Percentiles rank a stretch among this genome's conserved stretches.
Conservation (phyloP, 2,797 vertebrate genomes). For the Siniperca undulata region DNA sequence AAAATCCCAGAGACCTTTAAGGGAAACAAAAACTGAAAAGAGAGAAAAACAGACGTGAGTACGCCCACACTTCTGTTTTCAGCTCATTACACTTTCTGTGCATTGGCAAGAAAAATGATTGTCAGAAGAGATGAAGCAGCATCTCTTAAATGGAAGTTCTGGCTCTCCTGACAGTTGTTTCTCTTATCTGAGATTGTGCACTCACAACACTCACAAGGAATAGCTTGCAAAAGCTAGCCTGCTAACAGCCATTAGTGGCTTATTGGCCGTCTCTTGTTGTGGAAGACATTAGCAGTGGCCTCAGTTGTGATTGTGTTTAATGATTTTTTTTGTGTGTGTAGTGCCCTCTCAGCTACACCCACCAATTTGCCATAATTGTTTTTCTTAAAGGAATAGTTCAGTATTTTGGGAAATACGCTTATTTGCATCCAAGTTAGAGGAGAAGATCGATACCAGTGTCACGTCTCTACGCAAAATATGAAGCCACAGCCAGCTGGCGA, state of each 20-base stretch:
- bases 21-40: slow-evolving; percentile 52
- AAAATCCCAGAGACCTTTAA: slow-evolving; percentile 58
- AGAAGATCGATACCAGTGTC: background rate
- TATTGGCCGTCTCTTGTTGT: background rate
- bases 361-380: no score
- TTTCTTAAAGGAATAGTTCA: background rate
- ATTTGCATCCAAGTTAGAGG: no score
- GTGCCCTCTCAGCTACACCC: background rate
- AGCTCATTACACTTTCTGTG: slow-evolving; percentile 58
- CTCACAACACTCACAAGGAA: slow-evolving; percentile 5
- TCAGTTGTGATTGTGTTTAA: background rate
- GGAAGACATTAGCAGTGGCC: background rate
- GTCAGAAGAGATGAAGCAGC: slow-evolving; percentile 32
- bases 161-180: slow-evolving; percentile 18
- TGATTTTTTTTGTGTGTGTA: background rate
- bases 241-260: slow-evolving; percentile 7
- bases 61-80: slow-evolving; percentile 68
- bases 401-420: background rate
- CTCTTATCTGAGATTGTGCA: slow-evolving; percentile 40
- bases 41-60: slow-evolving; percentile 62
- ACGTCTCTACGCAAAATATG: background rate
- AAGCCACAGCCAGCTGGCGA: background rate
- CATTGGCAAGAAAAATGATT: slow-evolving; percentile 43
- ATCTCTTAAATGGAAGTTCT: slow-evolving; percentile 47
- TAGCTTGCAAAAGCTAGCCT: background rate